Evolutionary conservation across 2,113 vertebrate genomes (phyloP), one percentile per base, ranked within the genome.

Genomic region (Furnarius figulus): DNA sequence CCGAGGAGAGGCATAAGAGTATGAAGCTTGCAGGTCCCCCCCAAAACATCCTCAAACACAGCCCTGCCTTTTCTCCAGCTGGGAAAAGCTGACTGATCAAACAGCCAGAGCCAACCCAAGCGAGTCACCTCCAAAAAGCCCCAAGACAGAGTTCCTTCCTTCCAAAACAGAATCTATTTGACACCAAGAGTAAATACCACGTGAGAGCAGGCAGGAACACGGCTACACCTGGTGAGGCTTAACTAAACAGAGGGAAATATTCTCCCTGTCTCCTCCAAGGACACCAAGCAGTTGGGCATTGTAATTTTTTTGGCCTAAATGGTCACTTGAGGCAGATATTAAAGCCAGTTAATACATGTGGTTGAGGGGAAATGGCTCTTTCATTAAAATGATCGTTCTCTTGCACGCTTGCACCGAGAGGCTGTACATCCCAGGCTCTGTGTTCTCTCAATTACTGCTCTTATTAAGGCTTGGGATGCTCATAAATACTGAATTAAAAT

Each of bases 1-100:
- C 21, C 2, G 0, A 40, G 2, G 33, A 63, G 40, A 65, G 53
- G 39, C 58, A 8, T 25, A 0, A 0, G 3, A 83, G 52, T 62
- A 0, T 3, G 30, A 21, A 67, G 35, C 40, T 77, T 13, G 1
- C 35, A 39, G 23, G 8, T 46, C 31, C 11, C 33, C 67, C 62
- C n/a, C 22, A 2, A 4, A 20, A 9, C 11, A 24, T 3, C 68
- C 85, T 55, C 81, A 35, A 50, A 63, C 4, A 4, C 22, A 63
- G 47, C 22, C 40, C 47, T 81, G 49, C 31, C n/a, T 88, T 40
- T 42, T 5, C 37, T 89, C 58, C 37, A 73, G 44, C 71, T 53
- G 17, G 44, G 35, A 82, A 24, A 63, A 14, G 22, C 19, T 19
- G 56, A 18, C 21, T 1, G n/a, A 13, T 40, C 62, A 50, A 77